A percentile compares a stretch with the other conserved stretches of the same genome.
Evolutionary conservation across 2,888 invertebrate species (phyloP).

Genomic region (Gastracanthus pulcherrimus): DNA sequence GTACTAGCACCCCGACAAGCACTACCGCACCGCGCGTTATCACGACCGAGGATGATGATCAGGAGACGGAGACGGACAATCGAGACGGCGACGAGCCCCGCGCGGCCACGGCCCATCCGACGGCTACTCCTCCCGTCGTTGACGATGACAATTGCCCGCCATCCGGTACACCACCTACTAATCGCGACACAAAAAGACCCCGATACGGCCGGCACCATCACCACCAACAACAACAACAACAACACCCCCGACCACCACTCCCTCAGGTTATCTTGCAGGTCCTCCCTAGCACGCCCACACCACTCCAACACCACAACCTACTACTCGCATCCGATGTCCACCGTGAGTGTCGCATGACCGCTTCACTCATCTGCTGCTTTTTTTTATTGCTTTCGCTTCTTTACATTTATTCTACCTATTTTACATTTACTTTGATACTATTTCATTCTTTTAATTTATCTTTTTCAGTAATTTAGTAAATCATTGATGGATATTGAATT

Average conservation of each 20-base stretch:
- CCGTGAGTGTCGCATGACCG: constrained; percentile 77
- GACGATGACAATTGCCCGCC: constrained; percentile 68
- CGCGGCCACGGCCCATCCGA: constrained; percentile 56
- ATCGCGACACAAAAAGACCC: constrained; percentile 62
- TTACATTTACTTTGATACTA: background rate
- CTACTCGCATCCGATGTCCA: constrained; percentile 76
- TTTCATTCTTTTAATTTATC: background rate
- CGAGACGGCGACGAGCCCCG: constrained; percentile 62
- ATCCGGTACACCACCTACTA: constrained; percentile 73
- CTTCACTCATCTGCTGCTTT: constrained; percentile 37
- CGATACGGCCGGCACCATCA: constrained; percentile 68
- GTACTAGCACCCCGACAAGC: constrained; percentile 57
- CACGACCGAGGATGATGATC: constrained; percentile 66
- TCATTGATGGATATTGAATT: background rate
- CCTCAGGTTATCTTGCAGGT: constrained; percentile 89
- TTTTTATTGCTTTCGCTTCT: constrained; percentile 31
- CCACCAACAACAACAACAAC: constrained; percentile 14
- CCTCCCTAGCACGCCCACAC: constrained; percentile 80
- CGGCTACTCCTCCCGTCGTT: constrained; percentile 67
- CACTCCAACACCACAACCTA: constrained; percentile 76
- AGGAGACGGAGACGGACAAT: constrained; percentile 66
- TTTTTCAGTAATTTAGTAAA: background rate
- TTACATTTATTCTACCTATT: background rate
- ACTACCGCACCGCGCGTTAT: constrained; percentile 32
- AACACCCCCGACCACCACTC: constrained; percentile 73